Percentiles rank a stretch among this genome's conserved stretches.
Evolutionary conservation across 2,797 vertebrate genomes (phyloP).

Genomic region (Phoebastria nigripes): DNA sequence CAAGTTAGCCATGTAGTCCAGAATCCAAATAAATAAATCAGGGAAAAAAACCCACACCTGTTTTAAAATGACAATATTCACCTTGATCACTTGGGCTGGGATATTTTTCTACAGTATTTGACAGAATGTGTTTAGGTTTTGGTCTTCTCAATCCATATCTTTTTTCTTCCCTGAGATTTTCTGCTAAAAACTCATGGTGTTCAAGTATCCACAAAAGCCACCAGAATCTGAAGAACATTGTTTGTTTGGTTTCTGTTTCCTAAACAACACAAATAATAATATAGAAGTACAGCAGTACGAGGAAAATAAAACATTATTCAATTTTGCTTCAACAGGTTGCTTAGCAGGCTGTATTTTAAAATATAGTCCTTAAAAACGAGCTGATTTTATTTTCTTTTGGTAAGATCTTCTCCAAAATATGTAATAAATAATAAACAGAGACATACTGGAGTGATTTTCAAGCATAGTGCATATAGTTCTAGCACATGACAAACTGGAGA

Average conservation of each 20-base stretch:
- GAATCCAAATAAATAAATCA: neutral
- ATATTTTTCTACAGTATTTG: constrained; percentile 74
- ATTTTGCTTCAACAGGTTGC: neutral
- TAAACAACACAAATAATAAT: constrained; percentile 39
- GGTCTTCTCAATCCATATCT: constrained; percentile 66
- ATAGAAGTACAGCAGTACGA: neutral
- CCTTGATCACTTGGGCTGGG: constrained; percentile 77
- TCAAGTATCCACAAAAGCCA: constrained; percentile 78
- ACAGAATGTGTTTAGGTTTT: constrained; percentile 65
- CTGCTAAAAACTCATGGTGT: constrained; percentile 72
- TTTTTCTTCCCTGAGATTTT: constrained; percentile 77
- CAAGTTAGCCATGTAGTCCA: neutral
- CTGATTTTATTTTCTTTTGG: neutral
- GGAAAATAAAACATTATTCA: neutral
- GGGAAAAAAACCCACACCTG: neutral
- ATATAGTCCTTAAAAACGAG: neutral
- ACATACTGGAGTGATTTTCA: neutral
- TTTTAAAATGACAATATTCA: constrained; percentile 57
- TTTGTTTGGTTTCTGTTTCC: constrained; percentile 57
- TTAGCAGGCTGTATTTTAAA: neutral
- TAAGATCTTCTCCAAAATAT: neutral
- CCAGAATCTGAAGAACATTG: constrained; percentile 66
- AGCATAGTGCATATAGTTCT: neutral
- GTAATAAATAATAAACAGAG: neutral
- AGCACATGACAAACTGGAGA: neutral